These are phyloP conservation scores for Anarsia innoxiella DNA, from an alignment of 2,888 invertebrate species.

Conservation along the genomic window DNA sequence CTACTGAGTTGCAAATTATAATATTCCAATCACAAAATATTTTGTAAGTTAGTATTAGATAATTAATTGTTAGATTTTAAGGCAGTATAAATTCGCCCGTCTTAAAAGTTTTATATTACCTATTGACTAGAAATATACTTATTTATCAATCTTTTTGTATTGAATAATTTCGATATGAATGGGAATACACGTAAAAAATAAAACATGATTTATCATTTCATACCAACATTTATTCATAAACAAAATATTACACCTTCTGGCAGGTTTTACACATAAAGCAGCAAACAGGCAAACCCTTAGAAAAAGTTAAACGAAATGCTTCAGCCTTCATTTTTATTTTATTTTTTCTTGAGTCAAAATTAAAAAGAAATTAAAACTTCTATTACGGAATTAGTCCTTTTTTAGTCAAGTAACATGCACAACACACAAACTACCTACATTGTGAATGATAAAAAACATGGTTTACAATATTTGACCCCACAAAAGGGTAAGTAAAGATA, in stretches of 20 bases:
- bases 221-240: conserved; percentile 43
- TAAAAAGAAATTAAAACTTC: too few species aligned
- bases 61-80: conserved; percentile 59
- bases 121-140: conserved; percentile 75
- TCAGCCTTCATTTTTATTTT: too few species aligned
- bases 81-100: conserved; percentile 73
- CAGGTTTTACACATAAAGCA: neutral
- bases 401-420: too few species aligned
- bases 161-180: conserved; percentile 68
- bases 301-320: too few species aligned
- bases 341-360: too few species aligned
- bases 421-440: too few species aligned
- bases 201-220: conserved; percentile 39
- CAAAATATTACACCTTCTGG: conserved; percentile 23
- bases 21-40: conserved; percentile 26
- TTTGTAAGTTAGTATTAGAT: conserved; percentile 54
- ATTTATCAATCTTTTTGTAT: conserved; percentile 71
- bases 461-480: too few species aligned
- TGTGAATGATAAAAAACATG: too few species aligned
- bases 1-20: conserved; percentile 3
- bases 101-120: conserved; percentile 75
- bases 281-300: too few species aligned
- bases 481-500: too few species aligned
- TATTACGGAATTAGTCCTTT: too few species aligned
- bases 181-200: conserved; percentile 48